Evolutionary conservation across 2,888 invertebrate species (phyloP), one percentile per base, ranked within the genome.

Genomic region (Dicycla oo): DNA sequence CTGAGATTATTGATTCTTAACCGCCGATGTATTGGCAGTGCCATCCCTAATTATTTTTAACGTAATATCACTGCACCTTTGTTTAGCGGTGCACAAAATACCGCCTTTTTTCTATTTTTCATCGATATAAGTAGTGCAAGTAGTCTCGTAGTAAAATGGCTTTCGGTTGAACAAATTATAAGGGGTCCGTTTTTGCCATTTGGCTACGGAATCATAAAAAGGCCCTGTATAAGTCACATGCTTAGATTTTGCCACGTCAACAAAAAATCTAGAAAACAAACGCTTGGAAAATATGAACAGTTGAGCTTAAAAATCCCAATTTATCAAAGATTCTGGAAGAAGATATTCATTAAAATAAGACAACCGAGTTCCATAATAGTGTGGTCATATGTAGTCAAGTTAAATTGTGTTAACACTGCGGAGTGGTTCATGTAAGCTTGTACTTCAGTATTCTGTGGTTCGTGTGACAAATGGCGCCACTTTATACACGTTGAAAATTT

Each of bases 401-500:
- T 81, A 84, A 86, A 86, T 82, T 84, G 82, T 86, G 84, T 88
- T 87, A 86, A 88, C 82, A 85, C 83, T 80, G 67, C 74, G 78
- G 76, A 80, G 79, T 75, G 87, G 83, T 84, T 85, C 82, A 81
- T 82, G 85, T 83, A 82, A 78, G 79, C 82, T 82, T 82, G 83
- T 86, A 82, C 82, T 83, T 83, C 70, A 85, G 78, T 76, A 83
- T 80, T 84, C 81, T 86, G 86, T 82, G 86, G 85, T 83, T 86
- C 73, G 45, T 72, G 84, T 87, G 87, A 88, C 86, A 87, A 86
- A 87, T 88, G 80, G 80, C 62, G 69, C 74, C 85, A 86, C 89
- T 88, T 88, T 88, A 84, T 86, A 86, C 83, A 81, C 85, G 89
- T 84, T 88, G 78, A 72, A 82, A 84, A 84, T 80, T 82, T 81